A percentile compares a stretch with the other conserved stretches of the same genome.
Evolutionary conservation across 2,888 invertebrate species (phyloP).

Genomic region (Drosophila maculinotata): DNA sequence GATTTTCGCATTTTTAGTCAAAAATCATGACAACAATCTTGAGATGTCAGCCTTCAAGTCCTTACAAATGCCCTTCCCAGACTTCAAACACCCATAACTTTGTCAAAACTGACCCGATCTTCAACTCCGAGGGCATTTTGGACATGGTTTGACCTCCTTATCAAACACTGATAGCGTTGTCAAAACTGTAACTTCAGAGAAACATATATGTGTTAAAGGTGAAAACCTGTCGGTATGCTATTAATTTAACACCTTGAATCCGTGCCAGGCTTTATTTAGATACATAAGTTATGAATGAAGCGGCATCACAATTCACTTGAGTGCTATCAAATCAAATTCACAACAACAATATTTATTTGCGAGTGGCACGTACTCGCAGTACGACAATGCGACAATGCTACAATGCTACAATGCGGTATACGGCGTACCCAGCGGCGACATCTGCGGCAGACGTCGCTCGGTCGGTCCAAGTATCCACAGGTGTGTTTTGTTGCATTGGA

Average conservation of each 20-base stretch:
- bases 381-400: too few species aligned
- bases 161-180: background rate
- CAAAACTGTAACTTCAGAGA: too few species aligned
- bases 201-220: slow-evolving; percentile 4
- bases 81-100: too few species aligned
- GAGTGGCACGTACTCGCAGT: slow-evolving; percentile 42
- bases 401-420: too few species aligned
- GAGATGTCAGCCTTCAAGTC: too few species aligned
- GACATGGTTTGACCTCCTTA: background rate
- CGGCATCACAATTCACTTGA: slow-evolving; percentile 33
- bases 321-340: slow-evolving; percentile 15
- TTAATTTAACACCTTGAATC: slow-evolving; percentile 7
- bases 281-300: slow-evolving; percentile 29
- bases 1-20: too few species aligned
- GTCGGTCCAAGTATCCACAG: slow-evolving; percentile 33
- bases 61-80: too few species aligned
- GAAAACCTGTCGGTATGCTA: slow-evolving; percentile 10
- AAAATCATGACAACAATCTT: too few species aligned
- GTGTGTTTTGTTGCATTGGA: slow-evolving; percentile 40
- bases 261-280: slow-evolving; percentile 31
- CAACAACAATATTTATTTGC: slow-evolving; percentile 31
- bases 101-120: too few species aligned
- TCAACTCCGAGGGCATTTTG: background rate
- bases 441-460: slow-evolving; percentile 25
- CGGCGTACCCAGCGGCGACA: slow-evolving; percentile 51